Conservation (phyloP, 1,140 invertebrate genomes). For the Saxidomus purpurata region DNA sequence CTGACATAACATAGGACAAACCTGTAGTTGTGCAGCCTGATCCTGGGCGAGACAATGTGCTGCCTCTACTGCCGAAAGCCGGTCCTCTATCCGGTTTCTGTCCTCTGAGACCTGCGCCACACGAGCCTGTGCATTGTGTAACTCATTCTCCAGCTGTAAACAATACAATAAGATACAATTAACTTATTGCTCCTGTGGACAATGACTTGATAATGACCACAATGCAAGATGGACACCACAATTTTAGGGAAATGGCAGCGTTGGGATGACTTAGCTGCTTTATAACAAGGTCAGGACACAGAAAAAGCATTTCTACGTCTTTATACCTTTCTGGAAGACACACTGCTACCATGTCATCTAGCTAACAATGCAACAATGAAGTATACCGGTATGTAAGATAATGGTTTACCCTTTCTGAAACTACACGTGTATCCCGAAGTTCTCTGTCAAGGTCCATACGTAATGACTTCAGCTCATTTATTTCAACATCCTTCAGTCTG, state of each 20-base stretch:
- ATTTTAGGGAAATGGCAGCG: too few relatives aligned
- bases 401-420: conserved; percentile 81
- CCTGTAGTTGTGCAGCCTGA: conserved; percentile 76
- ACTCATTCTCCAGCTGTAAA: conserved; percentile 82
- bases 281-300: too few relatives aligned
- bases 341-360: too few relatives aligned
- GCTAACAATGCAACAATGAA: too few relatives aligned
- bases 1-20: conserved; percentile 11
- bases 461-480: conserved; percentile 84
- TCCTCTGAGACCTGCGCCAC: conserved; percentile 77
- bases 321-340: too few relatives aligned
- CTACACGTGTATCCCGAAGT: conserved; percentile 78
- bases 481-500: conserved; percentile 83
- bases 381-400: too few relatives aligned
- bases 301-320: too few relatives aligned
- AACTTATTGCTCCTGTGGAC: too few relatives aligned
- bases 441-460: conserved; percentile 83
- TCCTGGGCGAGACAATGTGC: conserved; percentile 80
- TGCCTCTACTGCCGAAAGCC: conserved; percentile 79
- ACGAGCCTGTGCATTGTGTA: conserved; percentile 75
- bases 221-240: too few relatives aligned
- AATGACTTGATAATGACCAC: too few relatives aligned
- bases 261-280: too few relatives aligned
- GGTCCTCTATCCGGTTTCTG: conserved; percentile 79
- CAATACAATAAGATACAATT: too few relatives aligned